phyloP scores from a whole-genome alignment of 2,797 vertebrate genomes.

The Acanthurus lineatus region DNA sequence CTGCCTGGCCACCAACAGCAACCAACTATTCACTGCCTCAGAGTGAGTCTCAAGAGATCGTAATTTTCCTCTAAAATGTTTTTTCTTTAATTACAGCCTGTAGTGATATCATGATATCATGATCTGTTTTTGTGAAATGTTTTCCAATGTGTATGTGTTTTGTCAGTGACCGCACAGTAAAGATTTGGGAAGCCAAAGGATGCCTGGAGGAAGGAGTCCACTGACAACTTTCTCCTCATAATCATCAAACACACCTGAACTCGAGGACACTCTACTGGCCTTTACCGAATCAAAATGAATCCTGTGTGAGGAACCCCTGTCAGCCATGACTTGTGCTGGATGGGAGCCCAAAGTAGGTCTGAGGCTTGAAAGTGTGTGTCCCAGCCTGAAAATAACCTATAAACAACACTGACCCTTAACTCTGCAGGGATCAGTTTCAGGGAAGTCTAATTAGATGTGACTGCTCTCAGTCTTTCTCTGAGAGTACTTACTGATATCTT shows the following conservation, averaged over 20 bases:
- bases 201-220: slow-evolving; percentile 86
- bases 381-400: neutral
- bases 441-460: slow-evolving; percentile 17
- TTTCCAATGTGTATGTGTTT: slow-evolving; percentile 22
- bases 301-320: neutral
- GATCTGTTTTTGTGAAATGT: neutral
- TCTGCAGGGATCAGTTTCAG: slow-evolving; percentile 31
- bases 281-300: slow-evolving; percentile 13
- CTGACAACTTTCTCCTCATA: slow-evolving; percentile 54
- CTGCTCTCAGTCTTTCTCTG: neutral
- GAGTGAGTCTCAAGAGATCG: slow-evolving; percentile 88
- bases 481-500: slow-evolving; percentile 22
- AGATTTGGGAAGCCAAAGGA: slow-evolving; percentile 93
- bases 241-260: neutral
- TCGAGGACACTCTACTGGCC: neutral
- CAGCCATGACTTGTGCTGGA: neutral
- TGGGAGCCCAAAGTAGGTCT: neutral
- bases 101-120: too few relatives aligned
- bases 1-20: slow-evolving; percentile 92
- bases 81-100: neutral
- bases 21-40: slow-evolving; percentile 94
- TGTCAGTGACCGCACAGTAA: slow-evolving; percentile 94
- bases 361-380: neutral
- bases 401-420: slow-evolving; percentile 1
- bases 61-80: too few relatives aligned